Conservation (phyloP, 2,113 vertebrate species). For the Cottus gobio region DNA sequence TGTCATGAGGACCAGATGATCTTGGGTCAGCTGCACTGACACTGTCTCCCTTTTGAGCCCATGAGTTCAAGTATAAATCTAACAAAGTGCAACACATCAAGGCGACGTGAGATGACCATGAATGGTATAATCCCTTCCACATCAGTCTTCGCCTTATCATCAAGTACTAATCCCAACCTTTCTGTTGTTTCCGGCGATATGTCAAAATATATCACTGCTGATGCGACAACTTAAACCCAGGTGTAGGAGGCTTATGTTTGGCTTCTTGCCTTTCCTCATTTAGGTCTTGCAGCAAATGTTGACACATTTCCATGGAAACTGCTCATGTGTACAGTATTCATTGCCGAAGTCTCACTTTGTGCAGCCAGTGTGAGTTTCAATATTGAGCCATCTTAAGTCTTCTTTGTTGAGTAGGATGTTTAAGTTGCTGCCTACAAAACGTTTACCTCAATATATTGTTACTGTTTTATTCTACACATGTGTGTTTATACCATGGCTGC, state of each 20-base stretch:
- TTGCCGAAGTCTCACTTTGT: constrained; percentile 21
- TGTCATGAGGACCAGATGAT: not conserved
- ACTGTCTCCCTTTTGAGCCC: not conserved
- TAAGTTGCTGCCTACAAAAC: constrained; percentile 4
- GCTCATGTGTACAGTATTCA: constrained; percentile 34
- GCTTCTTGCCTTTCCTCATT: constrained; percentile 57
- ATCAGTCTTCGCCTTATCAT: constrained; percentile 5
- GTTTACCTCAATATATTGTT: constrained; percentile 14
- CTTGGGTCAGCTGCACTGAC: not conserved
- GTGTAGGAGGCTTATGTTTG: constrained; percentile 53
- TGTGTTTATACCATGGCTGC: not conserved
- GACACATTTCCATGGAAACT: constrained; percentile 74
- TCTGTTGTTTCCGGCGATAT: not conserved
- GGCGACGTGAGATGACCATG: constrained; percentile 18
- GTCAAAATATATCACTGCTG: constrained; percentile 26
- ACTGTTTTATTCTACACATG: not conserved
- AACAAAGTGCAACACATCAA: constrained; percentile 29
- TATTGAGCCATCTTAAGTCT: constrained; percentile 24
- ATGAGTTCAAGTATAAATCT: constrained; percentile 15
- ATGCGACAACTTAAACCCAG: constrained; percentile 20
- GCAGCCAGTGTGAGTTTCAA: constrained; percentile 8
- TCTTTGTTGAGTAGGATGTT: constrained; percentile 17
- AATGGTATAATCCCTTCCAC: constrained; percentile 8
- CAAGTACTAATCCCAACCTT: constrained; percentile 15
- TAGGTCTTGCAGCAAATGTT: constrained; percentile 58